Evolutionary conservation across 1,140 invertebrate species (phyloP).

Genomic region (Pseudomyrmex cubaensis): DNA sequence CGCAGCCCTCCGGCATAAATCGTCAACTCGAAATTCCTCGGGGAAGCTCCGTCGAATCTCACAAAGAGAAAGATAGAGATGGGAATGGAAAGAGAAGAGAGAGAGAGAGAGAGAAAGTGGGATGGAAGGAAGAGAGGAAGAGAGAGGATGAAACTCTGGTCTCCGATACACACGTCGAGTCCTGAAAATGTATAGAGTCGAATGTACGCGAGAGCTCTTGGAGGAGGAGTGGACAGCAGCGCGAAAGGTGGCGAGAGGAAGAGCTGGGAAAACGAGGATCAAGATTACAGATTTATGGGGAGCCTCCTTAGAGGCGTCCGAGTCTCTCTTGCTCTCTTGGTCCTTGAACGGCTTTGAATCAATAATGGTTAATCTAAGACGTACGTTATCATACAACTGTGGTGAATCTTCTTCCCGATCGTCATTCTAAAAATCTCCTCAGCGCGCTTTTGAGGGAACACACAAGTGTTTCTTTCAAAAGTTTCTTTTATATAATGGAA

Average conservation of each 20-base stretch:
- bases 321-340: slow-evolving; percentile 16
- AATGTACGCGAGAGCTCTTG: slow-evolving; percentile 19
- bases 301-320: slow-evolving; percentile 39
- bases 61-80: neutral
- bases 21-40: slow-evolving; percentile 66
- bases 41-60: slow-evolving; percentile 30
- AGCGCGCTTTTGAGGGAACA: slow-evolving; percentile 20
- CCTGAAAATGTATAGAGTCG: slow-evolving; percentile 51
- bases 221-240: slow-evolving; percentile 15
- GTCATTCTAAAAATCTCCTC: slow-evolving; percentile 44
- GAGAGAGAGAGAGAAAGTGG: neutral
- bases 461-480: slow-evolving; percentile 24
- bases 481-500: too few relatives aligned
- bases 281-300: slow-evolving; percentile 67
- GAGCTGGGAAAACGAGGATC: slow-evolving; percentile 48
- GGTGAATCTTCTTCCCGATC: slow-evolving; percentile 51
- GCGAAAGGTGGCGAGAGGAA: slow-evolving; percentile 30
- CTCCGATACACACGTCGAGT: slow-evolving; percentile 54
- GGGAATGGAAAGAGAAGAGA: neutral
- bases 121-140: neutral
- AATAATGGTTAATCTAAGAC: slow-evolving; percentile 34
- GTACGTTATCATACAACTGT: slow-evolving; percentile 61
- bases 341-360: slow-evolving; percentile 40
- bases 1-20: slow-evolving; percentile 58
- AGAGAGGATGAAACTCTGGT: slow-evolving; percentile 1